Evolutionary conservation across 2,113 vertebrate species (phyloP).

Genomic region (Salvelinus namaycush): DNA sequence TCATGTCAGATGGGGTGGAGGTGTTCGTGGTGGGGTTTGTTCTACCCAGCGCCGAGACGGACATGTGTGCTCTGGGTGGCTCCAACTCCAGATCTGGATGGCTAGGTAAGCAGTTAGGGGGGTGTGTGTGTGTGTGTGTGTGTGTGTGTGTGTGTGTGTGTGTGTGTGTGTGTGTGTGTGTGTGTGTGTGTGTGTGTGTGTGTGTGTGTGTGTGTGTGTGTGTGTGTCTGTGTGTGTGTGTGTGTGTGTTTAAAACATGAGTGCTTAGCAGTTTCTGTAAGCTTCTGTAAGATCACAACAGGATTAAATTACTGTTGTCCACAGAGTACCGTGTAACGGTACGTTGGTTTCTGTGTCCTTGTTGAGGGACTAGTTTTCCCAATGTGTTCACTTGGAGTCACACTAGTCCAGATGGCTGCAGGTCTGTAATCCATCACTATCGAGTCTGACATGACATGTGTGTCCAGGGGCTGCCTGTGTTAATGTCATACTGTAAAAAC

Average conservation of each 20-base stretch:
- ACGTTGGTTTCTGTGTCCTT: neutral
- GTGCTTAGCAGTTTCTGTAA: neutral
- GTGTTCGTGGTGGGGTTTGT: constrained; percentile 98
- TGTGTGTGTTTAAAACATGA: too few relatives aligned
- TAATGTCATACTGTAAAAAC: neutral
- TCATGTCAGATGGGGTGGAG: constrained; percentile 97
- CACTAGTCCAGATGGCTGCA: neutral
- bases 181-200: neutral
- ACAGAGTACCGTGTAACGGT: neutral
- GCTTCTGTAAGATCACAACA: neutral
- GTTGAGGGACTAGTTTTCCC: neutral
- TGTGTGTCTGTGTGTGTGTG: neutral
- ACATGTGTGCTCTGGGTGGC: constrained; percentile 84
- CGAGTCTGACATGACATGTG: neutral
- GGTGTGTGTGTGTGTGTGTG: neutral
- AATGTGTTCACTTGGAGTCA: neutral
- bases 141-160: neutral
- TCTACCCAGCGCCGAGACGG: constrained; percentile 94
- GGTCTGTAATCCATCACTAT: neutral
- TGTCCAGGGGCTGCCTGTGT: neutral
- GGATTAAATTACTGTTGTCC: neutral
- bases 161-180: neutral
- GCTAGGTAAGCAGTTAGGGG: constrained; percentile 76
- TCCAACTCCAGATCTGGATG: constrained; percentile 75
- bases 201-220: neutral